Base-by-base conservation (phyloP, 1,140 invertebrate species). In the Antheraea mylitta region DNA sequence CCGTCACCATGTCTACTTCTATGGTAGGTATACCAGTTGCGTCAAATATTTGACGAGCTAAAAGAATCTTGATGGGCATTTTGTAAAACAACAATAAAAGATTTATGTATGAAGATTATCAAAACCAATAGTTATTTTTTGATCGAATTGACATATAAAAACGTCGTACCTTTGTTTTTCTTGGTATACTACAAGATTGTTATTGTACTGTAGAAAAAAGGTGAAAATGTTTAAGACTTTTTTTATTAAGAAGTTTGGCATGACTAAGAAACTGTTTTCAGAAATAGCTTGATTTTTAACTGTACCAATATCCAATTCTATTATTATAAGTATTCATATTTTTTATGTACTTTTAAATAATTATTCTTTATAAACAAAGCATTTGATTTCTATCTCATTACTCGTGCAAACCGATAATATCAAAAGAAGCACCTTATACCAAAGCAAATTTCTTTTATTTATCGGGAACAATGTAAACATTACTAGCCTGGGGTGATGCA, bases 21-120 rank as follows among this genome's bases (percentile, higher is more conserved):
- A 99, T 97, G 45, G 99, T 99, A 64, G 99, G 99, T 82, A 99
- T 98, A 67, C 98, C 99, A 88, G 98, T 96, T 66, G 98, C 98
- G 92, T 99, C 99, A 90, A 97, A 99, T 86, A 99, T 99, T 93
- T 98, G 97, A 87, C 98, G 96, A 73, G 98, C 98, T 73, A 96
- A 94, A 82, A 99, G 96, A 73, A 96, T 94, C 92, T 96, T 94
- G 72, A 97, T 96, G 16, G 95, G 93, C 95, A 96, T 96, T 76
- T 69, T 66, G 8, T 45, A 42, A 6, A 60, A 18, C 18, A 66
- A 70, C 3, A 53, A 59, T 53, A 64, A 36, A 60, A 60, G 38
- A 64, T 58, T 58, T 64, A 64, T 16, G 5, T 16, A 16, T 16
- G 16, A 53, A 16, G 16, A 53, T 6, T 16, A 53, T 13, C 11